Evolutionary conservation across 2,113 vertebrate genomes (phyloP).

Genomic region (Elaphurus davidianus): DNA sequence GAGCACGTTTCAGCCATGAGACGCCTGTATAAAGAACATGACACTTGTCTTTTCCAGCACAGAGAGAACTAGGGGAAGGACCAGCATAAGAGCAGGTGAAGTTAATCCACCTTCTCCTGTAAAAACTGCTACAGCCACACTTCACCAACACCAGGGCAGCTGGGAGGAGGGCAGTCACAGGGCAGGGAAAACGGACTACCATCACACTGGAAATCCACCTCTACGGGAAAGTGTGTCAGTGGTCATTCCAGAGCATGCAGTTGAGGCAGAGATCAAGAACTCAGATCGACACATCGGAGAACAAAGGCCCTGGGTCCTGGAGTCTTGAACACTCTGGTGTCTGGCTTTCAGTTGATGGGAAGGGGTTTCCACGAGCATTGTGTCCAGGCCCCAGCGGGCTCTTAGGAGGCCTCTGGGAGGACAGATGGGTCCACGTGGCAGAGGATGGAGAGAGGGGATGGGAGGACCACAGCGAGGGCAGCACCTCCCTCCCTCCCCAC

Average conservation of each 20-base stretch:
- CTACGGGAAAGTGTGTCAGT: not conserved
- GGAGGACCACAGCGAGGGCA: accelerated
- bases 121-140: not conserved
- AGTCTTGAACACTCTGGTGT: not conserved
- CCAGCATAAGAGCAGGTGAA: not conserved
- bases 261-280: not conserved
- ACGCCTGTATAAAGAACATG: not conserved
- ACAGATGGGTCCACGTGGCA: not conserved
- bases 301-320: not conserved
- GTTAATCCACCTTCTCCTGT: no score
- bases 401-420: not conserved
- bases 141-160: not conserved
- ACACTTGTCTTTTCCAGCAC: not conserved
- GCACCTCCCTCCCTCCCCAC: accelerated
- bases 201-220: not conserved
- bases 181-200: not conserved
- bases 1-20: not conserved
- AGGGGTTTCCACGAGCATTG: accelerated
- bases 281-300: not conserved
- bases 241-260: not conserved
- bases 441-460: not conserved
- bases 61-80: accelerated
- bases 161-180: no score
- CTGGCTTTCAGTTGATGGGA: not conserved
- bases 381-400: not conserved